Evolutionary conservation across 2,113 vertebrate species (phyloP), one percentile per base, ranked within the genome.

Genomic region (Taxidea taxus): DNA sequence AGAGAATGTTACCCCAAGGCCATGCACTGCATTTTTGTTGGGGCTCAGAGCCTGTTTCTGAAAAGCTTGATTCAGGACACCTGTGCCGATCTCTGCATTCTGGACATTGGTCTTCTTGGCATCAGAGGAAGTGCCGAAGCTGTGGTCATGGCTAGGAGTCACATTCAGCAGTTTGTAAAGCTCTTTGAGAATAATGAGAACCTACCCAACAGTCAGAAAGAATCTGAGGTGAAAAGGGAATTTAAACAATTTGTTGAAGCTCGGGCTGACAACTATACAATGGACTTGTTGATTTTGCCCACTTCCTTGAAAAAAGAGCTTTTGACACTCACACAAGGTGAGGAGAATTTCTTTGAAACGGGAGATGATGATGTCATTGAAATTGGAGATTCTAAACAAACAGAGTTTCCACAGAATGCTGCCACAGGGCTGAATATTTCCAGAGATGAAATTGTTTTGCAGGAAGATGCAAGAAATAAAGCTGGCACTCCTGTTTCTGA

Each of bases 11-110:
- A 99, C 96, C 99, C 99, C 0, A 99, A 99, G 97, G 99, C 99
- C 97, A 99, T 99, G 99, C 99, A 99, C 97, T 99, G 99, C 94
- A 99, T 99, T 98, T 99, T 99, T 25, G 99, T 98, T 16, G 99
- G 99, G 0, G 99, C 99, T 0, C 98, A 99, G 54, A 99, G 98
- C 64, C 99, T 99, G 42, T 99, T 99, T 98, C 98, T 99, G 91
- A 99, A 99, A 97, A 98, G 99, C 31, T 99, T 99, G 49, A 99
- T 99, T 93, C 99, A 99, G 93, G 99, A 99, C 97, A 99, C 99
- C 0, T 99, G 99, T 83, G 99, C 99, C 0, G 99, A 99, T 84
- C 99, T 99, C 14, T 97, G 99, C 70, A 98, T 99, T 60, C 96
- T 99, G 39, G 99, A 99, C 94, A 99, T 99, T 0, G 99, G 99